These are phyloP conservation scores for Ctenodactylus gundi DNA, from an alignment of 2,113 vertebrate species.

Conservation along the genomic window DNA sequence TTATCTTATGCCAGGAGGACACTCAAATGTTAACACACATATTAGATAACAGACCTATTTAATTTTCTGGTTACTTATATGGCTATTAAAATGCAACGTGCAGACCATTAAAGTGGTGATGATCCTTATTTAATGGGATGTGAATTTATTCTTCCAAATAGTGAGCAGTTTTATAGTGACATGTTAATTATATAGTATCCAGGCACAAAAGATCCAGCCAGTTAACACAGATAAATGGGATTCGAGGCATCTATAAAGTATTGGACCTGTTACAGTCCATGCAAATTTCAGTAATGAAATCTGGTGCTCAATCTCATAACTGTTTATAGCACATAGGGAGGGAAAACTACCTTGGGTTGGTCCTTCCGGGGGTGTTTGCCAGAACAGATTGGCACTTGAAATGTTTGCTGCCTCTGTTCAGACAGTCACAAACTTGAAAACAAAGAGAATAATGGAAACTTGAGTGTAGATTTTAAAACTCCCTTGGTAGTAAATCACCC, in stretches of 20 bases:
- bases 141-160: conserved; percentile 72
- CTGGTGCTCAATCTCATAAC: not conserved
- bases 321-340: not conserved
- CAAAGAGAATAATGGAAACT: not conserved
- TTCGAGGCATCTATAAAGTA: not conserved
- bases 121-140: conserved; percentile 74
- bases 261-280: not conserved
- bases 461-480: not conserved
- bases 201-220: conserved; percentile 42
- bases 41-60: conserved; percentile 71
- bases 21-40: conserved; percentile 75
- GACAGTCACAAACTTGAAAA: not conserved
- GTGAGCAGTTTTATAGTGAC: conserved; percentile 65
- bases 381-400: not conserved
- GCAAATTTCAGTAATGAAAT: not conserved
- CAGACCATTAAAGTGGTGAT: conserved; percentile 64
- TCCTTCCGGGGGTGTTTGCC: not conserved
- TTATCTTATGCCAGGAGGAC: conserved; percentile 76
- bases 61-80: conserved; percentile 72
- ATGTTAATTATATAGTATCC: conserved; percentile 66
- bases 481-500: not conserved
- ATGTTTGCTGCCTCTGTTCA: not conserved
- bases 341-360: not conserved
- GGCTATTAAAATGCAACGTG: conserved; percentile 71
- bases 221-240: conserved; percentile 58